Evolutionary conservation across 2,888 invertebrate genomes (phyloP), one percentile per base, ranked within the genome.

Genomic region (Dorcus hopei): DNA sequence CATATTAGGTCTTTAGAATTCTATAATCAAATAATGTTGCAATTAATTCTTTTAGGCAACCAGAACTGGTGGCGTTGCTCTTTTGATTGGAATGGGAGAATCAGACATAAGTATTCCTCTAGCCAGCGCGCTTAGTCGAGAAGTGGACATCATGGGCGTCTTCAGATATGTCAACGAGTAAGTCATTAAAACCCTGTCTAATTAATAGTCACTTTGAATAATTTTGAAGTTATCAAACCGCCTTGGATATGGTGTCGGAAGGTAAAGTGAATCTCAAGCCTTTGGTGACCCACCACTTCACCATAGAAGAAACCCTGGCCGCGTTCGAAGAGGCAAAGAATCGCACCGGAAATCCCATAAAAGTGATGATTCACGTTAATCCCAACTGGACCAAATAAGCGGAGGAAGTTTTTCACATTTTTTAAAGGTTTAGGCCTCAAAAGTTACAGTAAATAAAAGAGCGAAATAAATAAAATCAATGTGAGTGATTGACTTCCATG

Each of bases 161-260:
- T 97, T 97, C 80, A 85, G 97, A 78, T 97, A 97, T 74, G 91
- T 86, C 62, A 95, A 95, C 78, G 93, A 92, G 92, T 92, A 71
- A 80, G 85, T 80, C 59, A 26, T 38, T 33, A 33, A 58, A 56
- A 52, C 16, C 11, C n/a, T n/a, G 16, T 4, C n/a, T 6, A 11
- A 49, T 5, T 33, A 1, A 38, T 8, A 9, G 9, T 52, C 9
- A 1, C 45, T 43, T 45, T 42, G 19, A 38, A 16, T 56, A 38
- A 16, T 56, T 59, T 55, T 49, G 26, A 74, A 93, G 93, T 72
- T 95, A 94, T 78, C 83, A 87, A 0, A 86, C 87, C 57, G 92
- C 95, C 0, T 79, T 95, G 63, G 84, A 88, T 1, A 80, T 95
- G 80, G 87, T 95, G 0, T 85, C 90, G 2, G 85, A 86, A 61